phyloP scores from a whole-genome alignment of 2,888 invertebrate species.

The Phoronis australis region DNA sequence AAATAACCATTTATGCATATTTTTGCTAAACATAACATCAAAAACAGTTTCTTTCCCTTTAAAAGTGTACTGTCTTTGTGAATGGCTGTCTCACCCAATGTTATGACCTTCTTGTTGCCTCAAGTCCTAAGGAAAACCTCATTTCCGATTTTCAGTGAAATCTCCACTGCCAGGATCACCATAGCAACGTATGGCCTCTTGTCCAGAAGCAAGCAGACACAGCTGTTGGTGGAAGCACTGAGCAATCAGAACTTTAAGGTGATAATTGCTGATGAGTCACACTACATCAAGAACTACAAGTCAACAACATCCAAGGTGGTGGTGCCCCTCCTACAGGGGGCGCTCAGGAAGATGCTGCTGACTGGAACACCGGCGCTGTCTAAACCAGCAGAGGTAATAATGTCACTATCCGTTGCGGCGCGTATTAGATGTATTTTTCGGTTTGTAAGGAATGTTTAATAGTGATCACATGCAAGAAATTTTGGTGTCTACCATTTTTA shows the following conservation, averaged over 20 bases:
- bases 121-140: neutral
- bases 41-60: too few species aligned
- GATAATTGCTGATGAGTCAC: constrained; percentile 46
- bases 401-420: too few species aligned
- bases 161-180: constrained; percentile 26
- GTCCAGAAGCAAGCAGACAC: constrained; percentile 27
- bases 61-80: too few species aligned
- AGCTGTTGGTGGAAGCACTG: constrained; percentile 36
- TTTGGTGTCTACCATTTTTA: too few species aligned
- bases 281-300: constrained; percentile 42
- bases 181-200: constrained; percentile 43
- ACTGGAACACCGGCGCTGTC: constrained; percentile 49
- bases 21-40: too few species aligned
- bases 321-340: constrained; percentile 36
- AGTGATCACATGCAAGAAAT: too few species aligned
- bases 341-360: constrained; percentile 36
- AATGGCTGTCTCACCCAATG: too few species aligned
- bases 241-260: constrained; percentile 36
- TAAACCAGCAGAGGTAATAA: constrained; percentile 43
- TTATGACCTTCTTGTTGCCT: too few species aligned
- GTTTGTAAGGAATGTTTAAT: too few species aligned
- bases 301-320: constrained; percentile 38
- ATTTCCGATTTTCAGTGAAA: constrained; percentile 25
- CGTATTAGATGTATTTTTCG: too few species aligned
- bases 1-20: too few species aligned